Percentiles rank a stretch among this genome's conserved stretches.
These are phyloP conservation scores for Ryuthela nishihirai DNA, from an alignment of 2,888 invertebrate genomes.

Conservation along the genomic window DNA sequence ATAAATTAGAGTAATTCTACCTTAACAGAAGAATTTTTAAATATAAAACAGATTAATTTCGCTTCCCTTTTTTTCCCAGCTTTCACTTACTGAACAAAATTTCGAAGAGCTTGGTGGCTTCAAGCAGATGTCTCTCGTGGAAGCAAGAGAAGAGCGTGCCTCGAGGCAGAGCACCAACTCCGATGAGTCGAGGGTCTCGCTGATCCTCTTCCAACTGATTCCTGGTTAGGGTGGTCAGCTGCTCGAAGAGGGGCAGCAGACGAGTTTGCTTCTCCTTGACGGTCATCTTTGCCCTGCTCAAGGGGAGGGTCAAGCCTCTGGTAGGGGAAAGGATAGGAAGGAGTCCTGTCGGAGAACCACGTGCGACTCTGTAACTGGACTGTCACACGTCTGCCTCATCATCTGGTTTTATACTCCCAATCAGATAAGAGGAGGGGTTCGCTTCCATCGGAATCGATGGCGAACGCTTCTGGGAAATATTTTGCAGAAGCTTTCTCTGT, in stretches of 20 bases:
- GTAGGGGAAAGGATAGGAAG: no score
- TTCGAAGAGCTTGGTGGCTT: conserved; percentile 67
- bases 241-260: conserved; percentile 30
- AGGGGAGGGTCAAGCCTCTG: neutral
- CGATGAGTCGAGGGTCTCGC: conserved; percentile 17
- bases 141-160: conserved; percentile 71
- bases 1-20: no score
- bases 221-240: conserved; percentile 24
- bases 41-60: no score
- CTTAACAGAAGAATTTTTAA: no score
- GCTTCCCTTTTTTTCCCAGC: no score
- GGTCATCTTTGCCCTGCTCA: conserved; percentile 4
- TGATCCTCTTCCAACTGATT: conserved; percentile 17
- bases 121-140: conserved; percentile 64
- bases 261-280: conserved; percentile 23
- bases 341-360: no score
- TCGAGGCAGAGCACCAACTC: conserved; percentile 54
- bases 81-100: conserved; percentile 62
- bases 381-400: no score
- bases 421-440: no score
- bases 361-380: no score
- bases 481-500: conserved; percentile 1
- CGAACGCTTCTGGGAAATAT: conserved; percentile 17
- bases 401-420: no score
- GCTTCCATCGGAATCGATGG: no score